These are phyloP conservation scores for Copidosoma floridanum DNA, from an alignment of 1,140 invertebrate species.

Conservation along the genomic window DNA sequence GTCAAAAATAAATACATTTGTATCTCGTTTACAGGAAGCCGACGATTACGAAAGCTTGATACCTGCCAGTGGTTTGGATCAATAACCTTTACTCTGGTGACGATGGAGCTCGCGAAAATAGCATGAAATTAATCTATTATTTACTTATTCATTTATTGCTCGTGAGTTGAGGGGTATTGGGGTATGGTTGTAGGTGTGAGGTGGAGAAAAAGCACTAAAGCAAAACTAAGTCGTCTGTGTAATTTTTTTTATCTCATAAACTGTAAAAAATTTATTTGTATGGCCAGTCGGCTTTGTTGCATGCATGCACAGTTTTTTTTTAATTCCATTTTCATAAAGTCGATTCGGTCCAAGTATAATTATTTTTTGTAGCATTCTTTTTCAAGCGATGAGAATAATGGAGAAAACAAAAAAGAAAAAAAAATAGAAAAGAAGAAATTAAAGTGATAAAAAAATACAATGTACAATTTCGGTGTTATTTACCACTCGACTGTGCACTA, in stretches of 20 bases:
- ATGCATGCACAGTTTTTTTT: not conserved
- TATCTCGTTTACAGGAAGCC: not conserved
- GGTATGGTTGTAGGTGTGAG: too few relatives aligned
- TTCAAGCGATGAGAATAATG: not conserved
- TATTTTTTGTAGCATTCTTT: not conserved
- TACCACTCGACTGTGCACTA: too few relatives aligned
- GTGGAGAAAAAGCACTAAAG: not conserved
- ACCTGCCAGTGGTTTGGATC: slow-evolving; percentile 31
- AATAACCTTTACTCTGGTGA: slow-evolving; percentile 13
- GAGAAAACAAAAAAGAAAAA: slow-evolving; percentile 3
- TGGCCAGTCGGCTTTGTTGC: not conserved
- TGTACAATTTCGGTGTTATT: slow-evolving; percentile 1
- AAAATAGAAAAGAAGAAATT: not conserved
- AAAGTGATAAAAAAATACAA: not conserved
- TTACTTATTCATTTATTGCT: too few relatives aligned
- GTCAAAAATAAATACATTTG: not conserved
- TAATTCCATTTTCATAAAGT: slow-evolving; percentile 15
- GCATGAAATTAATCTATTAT: too few relatives aligned
- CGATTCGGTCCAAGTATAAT: not conserved
- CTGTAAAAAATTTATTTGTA: slow-evolving; percentile 14
- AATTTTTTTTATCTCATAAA: slow-evolving; percentile 10
- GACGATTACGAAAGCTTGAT: slow-evolving; percentile 26
- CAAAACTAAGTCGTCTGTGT: not conserved
- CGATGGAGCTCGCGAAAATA: slow-evolving; percentile 27
- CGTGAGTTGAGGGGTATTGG: too few relatives aligned